phyloP scores from a whole-genome alignment of 2,888 invertebrate genomes.

The Epistrophella euchroma region DNA sequence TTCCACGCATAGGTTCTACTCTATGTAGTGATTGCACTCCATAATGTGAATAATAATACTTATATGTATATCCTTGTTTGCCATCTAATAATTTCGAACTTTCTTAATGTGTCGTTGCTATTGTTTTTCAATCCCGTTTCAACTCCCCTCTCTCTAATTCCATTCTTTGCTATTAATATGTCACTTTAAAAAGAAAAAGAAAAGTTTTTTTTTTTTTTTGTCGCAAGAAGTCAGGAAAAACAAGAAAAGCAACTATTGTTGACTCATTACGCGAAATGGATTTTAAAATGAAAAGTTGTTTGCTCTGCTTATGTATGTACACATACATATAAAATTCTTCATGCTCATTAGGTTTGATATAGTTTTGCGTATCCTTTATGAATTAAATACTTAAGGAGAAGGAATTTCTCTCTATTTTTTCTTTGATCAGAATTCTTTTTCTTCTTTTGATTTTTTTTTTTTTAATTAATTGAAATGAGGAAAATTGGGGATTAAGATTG shows the following conservation, averaged over 20 bases:
- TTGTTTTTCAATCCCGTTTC: not conserved
- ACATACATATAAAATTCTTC: not conserved
- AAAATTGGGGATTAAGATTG: not conserved
- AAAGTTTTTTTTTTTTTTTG: not conserved
- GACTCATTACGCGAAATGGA: slow-evolving; percentile 67
- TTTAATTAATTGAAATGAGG: not conserved
- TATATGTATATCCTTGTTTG: not conserved
- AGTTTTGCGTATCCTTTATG: not conserved
- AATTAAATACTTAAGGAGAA: not conserved
- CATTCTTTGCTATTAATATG: slow-evolving; percentile 44
- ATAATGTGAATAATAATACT: not conserved
- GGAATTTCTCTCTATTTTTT: slow-evolving; percentile 24
- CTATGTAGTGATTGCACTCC: not conserved
- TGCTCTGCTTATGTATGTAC: not conserved
- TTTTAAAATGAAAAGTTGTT: slow-evolving; percentile 16
- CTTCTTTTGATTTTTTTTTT: not conserved
- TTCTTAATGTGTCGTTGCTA: slow-evolving; percentile 49
- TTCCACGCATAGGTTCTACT: not conserved
- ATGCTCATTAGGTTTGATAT: slow-evolving; percentile 22
- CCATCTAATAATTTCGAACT: slow-evolving; percentile 30
- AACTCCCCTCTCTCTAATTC: not conserved
- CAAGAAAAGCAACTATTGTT: slow-evolving; percentile 40
- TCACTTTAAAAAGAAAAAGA: slow-evolving; percentile 37
- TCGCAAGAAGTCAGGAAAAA: not conserved
- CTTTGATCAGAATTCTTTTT: slow-evolving; percentile 21